Evolutionary conservation across 2,113 vertebrate species (phyloP).

Genomic region (Carassius carassius): DNA sequence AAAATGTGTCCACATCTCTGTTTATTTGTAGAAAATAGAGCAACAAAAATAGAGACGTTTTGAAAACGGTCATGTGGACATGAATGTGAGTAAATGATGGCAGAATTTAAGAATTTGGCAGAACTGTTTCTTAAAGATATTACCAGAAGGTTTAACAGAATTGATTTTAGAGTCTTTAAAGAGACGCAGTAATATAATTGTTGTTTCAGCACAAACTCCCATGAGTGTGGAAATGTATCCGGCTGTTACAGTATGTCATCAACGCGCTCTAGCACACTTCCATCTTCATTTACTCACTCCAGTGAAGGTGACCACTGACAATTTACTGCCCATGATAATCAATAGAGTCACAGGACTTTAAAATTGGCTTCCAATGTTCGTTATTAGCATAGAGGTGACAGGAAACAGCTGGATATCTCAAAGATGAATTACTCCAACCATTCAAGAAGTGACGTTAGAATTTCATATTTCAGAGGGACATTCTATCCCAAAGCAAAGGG

Average conservation of each 20-base stretch:
- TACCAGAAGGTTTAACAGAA: neutral
- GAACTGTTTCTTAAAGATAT: neutral
- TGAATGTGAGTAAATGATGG: neutral
- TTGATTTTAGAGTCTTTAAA: neutral
- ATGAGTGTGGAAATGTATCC: neutral
- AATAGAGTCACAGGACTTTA: neutral
- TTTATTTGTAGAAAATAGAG: no score
- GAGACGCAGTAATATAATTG: neutral
- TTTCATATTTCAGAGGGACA: neutral
- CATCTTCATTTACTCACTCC: neutral
- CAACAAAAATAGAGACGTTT: neutral
- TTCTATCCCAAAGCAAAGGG: neutral
- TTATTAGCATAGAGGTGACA: neutral
- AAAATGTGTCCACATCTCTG: no score
- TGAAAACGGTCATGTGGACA: neutral
- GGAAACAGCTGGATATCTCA: neutral
- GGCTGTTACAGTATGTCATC: neutral
- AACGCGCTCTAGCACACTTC: neutral
- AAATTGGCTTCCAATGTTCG: neutral
- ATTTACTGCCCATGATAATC: neutral
- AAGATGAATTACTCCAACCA: neutral
- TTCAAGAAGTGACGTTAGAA: neutral
- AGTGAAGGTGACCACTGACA: neutral
- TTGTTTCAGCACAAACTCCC: neutral
- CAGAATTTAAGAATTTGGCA: neutral